Percentiles rank a stretch among this genome's conserved stretches.
Conservation (phyloP, 2,888 invertebrate species). For the Ypsolopha sequella region DNA sequence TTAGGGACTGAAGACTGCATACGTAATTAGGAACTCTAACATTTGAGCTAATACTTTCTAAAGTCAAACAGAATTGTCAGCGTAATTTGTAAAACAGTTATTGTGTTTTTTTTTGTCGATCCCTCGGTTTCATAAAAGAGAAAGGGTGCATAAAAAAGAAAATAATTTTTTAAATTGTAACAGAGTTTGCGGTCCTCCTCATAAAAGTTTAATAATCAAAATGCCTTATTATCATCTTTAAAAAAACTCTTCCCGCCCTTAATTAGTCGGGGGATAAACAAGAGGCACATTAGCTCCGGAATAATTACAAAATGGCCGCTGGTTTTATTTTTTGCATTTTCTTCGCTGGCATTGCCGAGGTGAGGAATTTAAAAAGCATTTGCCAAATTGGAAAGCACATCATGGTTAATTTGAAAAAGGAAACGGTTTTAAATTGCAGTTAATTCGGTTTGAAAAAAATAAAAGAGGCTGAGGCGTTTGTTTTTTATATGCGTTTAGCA, state of each 20-base stretch:
- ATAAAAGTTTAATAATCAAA: slow-evolving; percentile 61
- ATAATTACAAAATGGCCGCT: slow-evolving; percentile 56
- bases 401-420: background rate
- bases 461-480: background rate
- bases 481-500: slow-evolving; percentile 1
- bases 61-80: background rate
- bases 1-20: too few relatives aligned
- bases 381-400: slow-evolving; percentile 25
- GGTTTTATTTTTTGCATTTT: slow-evolving; percentile 38
- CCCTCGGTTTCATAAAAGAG: too few relatives aligned
- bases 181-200: slow-evolving; percentile 19
- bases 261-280: slow-evolving; percentile 68
- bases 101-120: background rate
- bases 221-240: slow-evolving; percentile 44
- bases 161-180: background rate
- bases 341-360: background rate
- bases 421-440: background rate
- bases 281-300: slow-evolving; percentile 64
- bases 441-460: background rate
- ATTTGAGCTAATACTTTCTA: slow-evolving; percentile 15
- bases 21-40: slow-evolving; percentile 17
- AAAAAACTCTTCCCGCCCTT: slow-evolving; percentile 59
- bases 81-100: background rate
- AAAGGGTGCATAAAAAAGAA: background rate
- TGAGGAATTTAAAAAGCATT: slow-evolving; percentile 5